These are phyloP conservation scores for Heliconius eleuchia DNA, from an alignment of 1,140 invertebrate genomes.

Conservation along the genomic window DNA sequence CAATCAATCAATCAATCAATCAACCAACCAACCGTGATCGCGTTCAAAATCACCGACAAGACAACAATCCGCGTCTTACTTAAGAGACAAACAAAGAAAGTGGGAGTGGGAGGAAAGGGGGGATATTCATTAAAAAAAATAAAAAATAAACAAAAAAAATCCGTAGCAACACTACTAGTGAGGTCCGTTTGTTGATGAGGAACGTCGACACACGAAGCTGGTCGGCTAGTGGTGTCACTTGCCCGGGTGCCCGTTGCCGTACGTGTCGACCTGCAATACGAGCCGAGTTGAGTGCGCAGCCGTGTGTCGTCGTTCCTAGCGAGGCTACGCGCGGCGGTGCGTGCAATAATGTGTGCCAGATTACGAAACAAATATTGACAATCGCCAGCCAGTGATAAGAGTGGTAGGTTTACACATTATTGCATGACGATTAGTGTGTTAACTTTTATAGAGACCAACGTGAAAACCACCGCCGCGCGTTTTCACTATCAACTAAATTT, in stretches of 20 bases:
- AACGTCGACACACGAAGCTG: conserved; percentile 76
- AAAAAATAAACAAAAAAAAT: conserved; percentile 51
- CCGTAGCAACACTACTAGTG: conserved; percentile 70
- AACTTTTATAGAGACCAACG: conserved; percentile 26
- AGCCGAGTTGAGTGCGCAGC: conserved; percentile 66
- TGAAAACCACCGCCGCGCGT: conserved; percentile 42
- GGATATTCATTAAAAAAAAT: conserved; percentile 7
- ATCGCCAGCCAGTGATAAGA: background rate
- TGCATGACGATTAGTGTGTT: conserved; percentile 36
- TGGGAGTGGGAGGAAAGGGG: background rate
- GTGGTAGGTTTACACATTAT: conserved; percentile 32
- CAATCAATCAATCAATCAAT: conserved; percentile 2
- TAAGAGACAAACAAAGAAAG: background rate
- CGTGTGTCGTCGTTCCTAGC: conserved; percentile 79
- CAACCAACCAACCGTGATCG: conserved; percentile 5
- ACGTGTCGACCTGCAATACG: conserved; percentile 71
- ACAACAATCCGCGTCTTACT: background rate
- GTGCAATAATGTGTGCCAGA: conserved; percentile 19
- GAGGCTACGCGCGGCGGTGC: conserved; percentile 59
- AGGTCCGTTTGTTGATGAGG: conserved; percentile 74
- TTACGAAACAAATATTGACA: background rate
- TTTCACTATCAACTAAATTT: conserved; percentile 27
- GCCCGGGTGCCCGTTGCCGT: conserved; percentile 68
- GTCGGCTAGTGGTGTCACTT: conserved; percentile 64
- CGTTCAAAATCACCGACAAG: conserved; percentile 1